These are phyloP conservation scores for Dicycla oo DNA, from an alignment of 2,888 invertebrate genomes.

Conservation along the genomic window DNA sequence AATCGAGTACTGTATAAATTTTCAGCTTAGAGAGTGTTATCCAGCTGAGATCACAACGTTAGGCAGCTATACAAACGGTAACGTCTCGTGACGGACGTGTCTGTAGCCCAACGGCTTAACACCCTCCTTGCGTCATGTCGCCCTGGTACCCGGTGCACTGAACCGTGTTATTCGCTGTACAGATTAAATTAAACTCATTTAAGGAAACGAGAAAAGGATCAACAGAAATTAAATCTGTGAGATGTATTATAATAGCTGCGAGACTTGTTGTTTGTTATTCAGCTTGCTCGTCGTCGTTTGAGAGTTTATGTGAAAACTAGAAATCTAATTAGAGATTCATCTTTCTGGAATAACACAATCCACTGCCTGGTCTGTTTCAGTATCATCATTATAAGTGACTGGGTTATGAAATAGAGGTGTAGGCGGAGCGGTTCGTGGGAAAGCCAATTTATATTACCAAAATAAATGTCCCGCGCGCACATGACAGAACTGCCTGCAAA, in stretches of 20 bases:
- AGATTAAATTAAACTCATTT: conserved; percentile 60
- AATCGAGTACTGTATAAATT: conserved; percentile 11
- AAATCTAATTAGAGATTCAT: conserved; percentile 21
- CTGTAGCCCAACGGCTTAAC: conserved; percentile 56
- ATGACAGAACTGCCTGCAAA: conserved; percentile 29
- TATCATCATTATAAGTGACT: conserved; percentile 13
- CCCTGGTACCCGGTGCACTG: conserved; percentile 65
- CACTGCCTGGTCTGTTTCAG: background rate
- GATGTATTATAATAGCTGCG: conserved; percentile 31
- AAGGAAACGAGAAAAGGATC: conserved; percentile 49
- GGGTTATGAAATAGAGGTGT: conserved; percentile 15
- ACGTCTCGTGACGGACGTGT: conserved; percentile 45
- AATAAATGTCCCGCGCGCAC: conserved; percentile 30
- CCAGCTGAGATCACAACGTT: conserved; percentile 36
- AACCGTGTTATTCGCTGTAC: conserved; percentile 63
- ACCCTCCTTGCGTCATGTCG: conserved; percentile 58
- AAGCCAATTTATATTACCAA: conserved; percentile 39
- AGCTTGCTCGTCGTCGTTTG: conserved; percentile 1
- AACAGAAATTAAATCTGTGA: conserved; percentile 35
- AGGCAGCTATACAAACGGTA: conserved; percentile 32
- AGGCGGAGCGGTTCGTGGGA: conserved; percentile 7
- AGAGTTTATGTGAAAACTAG: conserved; percentile 18
- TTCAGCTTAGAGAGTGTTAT: conserved; percentile 15
- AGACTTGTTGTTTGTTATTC: conserved; percentile 27
- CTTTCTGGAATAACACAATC: conserved; percentile 14